Evolutionary conservation across 2,113 vertebrate species (phyloP).

Genomic region (Pelvicachromis taeniatus): DNA sequence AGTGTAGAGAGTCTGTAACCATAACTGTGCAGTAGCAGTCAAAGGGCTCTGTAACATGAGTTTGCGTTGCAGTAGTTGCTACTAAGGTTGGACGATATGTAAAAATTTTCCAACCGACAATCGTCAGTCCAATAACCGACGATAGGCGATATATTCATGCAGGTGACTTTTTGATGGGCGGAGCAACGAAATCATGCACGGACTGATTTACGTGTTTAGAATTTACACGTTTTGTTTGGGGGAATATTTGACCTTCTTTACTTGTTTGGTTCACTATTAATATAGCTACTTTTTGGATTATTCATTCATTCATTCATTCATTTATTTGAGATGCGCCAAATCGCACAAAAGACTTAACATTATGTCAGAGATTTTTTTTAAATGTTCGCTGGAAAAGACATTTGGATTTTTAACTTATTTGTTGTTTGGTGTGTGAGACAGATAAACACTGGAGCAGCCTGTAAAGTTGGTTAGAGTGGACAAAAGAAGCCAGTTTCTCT

Average conservation of each 20-base stretch:
- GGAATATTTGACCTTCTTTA: background rate
- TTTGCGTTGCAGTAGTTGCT: background rate
- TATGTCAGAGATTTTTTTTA: background rate
- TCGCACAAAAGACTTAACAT: background rate
- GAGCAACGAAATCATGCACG: background rate
- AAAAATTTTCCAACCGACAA: background rate
- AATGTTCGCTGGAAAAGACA: background rate
- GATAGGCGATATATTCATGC: background rate
- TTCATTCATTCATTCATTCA: too few relatives aligned
- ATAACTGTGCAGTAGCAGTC: background rate
- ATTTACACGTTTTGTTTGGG: background rate
- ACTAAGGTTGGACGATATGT: background rate
- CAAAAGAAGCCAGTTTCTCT: background rate
- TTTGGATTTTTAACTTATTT: background rate
- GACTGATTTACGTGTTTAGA: accelerated
- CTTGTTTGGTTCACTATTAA: background rate
- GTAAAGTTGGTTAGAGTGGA: accelerated
- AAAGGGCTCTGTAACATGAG: background rate
- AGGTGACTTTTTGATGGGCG: background rate
- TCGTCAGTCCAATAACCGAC: accelerated
- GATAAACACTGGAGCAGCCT: background rate
- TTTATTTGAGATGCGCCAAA: background rate
- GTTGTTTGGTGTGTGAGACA: background rate
- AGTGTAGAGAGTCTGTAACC: background rate
- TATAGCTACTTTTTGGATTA: too few relatives aligned